Conservation (phyloP, 1,140 invertebrate genomes). For the Microplitis demolitor region DNA sequence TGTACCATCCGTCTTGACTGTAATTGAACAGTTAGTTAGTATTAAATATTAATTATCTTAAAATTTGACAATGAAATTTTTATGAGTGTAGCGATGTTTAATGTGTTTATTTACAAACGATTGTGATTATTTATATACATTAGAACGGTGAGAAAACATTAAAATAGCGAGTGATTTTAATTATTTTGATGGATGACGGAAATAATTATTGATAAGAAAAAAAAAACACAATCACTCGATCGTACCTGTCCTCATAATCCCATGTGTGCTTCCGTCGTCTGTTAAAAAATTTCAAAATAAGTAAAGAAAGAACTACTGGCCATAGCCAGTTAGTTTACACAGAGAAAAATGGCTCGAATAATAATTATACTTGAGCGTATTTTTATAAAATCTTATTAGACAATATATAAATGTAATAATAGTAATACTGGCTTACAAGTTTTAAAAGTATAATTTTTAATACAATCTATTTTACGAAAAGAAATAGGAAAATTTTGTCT, state of each 20-base stretch:
- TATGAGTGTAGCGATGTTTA: too few species aligned
- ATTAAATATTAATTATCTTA: neutral
- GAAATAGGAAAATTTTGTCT: too few species aligned
- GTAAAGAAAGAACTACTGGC: conserved; percentile 45
- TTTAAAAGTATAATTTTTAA: too few species aligned
- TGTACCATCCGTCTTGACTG: conserved; percentile 61
- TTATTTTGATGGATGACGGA: neutral
- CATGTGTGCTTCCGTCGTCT: conserved; percentile 67
- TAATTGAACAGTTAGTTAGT: conserved; percentile 37
- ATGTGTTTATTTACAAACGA: too few species aligned
- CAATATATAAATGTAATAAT: too few species aligned
- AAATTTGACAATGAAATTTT: neutral
- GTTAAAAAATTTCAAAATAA: conserved; percentile 19
- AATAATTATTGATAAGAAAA: neutral
- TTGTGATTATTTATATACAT: neutral
- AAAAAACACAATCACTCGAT: conserved; percentile 41
- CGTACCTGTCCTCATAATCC: conserved; percentile 69
- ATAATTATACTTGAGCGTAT: neutral
- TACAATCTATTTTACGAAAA: too few species aligned
- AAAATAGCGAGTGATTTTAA: too few species aligned
- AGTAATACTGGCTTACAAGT: too few species aligned
- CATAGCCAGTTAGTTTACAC: neutral
- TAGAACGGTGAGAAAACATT: too few species aligned
- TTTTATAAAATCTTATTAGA: too few species aligned
- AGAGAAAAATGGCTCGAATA: neutral